These are phyloP conservation scores for Philopotamus ludificatus DNA, from an alignment of 1,140 invertebrate genomes.

Conservation along the genomic window DNA sequence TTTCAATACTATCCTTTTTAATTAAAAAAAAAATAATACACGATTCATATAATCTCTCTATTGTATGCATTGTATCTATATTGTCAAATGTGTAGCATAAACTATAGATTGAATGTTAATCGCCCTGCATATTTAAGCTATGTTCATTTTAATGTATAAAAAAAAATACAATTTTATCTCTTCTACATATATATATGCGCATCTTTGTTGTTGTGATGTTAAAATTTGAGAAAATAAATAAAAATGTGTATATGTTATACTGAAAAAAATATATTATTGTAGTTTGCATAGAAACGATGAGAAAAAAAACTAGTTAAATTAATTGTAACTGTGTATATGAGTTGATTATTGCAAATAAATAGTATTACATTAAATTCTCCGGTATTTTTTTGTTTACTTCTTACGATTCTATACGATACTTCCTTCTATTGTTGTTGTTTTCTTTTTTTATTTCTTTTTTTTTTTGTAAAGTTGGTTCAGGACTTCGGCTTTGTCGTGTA, in stretches of 20 bases:
- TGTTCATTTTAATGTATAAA: constrained; percentile 28
- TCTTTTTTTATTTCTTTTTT: background rate
- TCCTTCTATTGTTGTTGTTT: background rate
- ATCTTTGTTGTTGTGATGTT: constrained; percentile 42
- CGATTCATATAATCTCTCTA: constrained; percentile 24
- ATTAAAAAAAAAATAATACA: too few relatives aligned
- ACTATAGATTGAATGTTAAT: constrained; percentile 32
- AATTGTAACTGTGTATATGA: constrained; percentile 30
- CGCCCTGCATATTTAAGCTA: constrained; percentile 34
- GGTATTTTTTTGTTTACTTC: too few relatives aligned
- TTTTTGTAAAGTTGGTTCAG: background rate
- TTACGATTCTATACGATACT: too few relatives aligned
- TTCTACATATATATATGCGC: constrained; percentile 34
- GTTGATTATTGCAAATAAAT: constrained; percentile 28
- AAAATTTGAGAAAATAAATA: constrained; percentile 36
- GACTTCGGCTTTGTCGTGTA: too few relatives aligned
- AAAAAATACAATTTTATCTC: constrained; percentile 20
- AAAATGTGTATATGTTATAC: constrained; percentile 42
- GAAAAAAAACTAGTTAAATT: constrained; percentile 39
- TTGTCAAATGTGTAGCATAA: constrained; percentile 36
- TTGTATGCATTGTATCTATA: constrained; percentile 34
- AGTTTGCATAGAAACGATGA: constrained; percentile 38
- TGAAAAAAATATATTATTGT: constrained; percentile 40
- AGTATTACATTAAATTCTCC: too few relatives aligned
- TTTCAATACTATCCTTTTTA: constrained; percentile 18